Conservation (phyloP, 2,888 invertebrate species). For the Tetropium fuscum region DNA sequence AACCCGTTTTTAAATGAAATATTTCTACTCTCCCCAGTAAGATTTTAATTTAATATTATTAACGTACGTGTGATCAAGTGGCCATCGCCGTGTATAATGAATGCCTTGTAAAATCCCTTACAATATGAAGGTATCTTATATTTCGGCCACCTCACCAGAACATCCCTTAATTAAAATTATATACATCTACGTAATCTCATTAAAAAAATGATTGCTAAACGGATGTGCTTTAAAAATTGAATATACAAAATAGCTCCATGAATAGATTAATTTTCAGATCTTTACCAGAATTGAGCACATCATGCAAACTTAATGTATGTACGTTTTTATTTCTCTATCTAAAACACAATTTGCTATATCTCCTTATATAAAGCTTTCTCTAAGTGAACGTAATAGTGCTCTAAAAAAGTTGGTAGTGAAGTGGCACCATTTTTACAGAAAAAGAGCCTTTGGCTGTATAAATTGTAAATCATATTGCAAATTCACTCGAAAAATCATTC, state of each 20-base stretch:
- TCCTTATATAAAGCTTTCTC: conserved; percentile 58
- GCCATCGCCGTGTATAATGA: conserved; percentile 9
- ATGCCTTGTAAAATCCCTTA: conserved; percentile 20
- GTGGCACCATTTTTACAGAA: conserved; percentile 59
- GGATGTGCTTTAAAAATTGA: conserved; percentile 21
- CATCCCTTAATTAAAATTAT: conserved; percentile 10
- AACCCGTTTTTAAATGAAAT: neutral
- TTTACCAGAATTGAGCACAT: conserved; percentile 57
- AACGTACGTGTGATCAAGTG: conserved; percentile 11
- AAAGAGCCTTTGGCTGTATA: conserved; percentile 56
- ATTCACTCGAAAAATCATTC: neutral
- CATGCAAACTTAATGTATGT: conserved; percentile 51
- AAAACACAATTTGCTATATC: conserved; percentile 62
- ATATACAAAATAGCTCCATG: conserved; percentile 37
- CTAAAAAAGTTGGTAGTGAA: conserved; percentile 59
- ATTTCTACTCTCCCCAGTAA: conserved; percentile 8
- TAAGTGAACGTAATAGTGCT: conserved; percentile 60
- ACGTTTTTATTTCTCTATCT: conserved; percentile 51
- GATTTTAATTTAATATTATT: neutral
- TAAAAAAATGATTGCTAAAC: conserved; percentile 8
- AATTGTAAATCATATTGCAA: conserved; percentile 45
- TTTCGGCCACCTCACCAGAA: conserved; percentile 11
- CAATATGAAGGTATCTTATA: conserved; percentile 26
- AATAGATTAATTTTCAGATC: conserved; percentile 30
- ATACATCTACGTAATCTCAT: conserved; percentile 20